Base-by-base conservation (phyloP, 1,140 invertebrate genomes). In the Zaprionus capensis region DNA sequence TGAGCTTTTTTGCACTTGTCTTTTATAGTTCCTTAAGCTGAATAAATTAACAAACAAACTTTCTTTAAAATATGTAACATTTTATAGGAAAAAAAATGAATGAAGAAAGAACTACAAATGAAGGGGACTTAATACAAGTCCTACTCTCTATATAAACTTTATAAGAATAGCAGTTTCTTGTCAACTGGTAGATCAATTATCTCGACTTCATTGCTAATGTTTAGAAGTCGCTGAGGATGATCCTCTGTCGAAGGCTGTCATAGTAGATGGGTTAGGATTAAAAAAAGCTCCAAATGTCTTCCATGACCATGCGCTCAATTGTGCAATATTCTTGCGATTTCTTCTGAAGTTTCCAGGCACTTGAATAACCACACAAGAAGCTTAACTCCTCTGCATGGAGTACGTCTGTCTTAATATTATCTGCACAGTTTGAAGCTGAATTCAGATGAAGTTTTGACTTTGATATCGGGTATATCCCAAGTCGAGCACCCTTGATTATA, bases 361-460 rank as follows among this genome's bases (percentile, higher is more conserved):
- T 71, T 28, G 73, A 67, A 31, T 92, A 94, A 65, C 93, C 92
- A 77, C 95, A 96, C 38, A 96, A 77, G 83, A 95, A 96, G 49
- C 94, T 94, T 0, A 96, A 38, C 61, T 96, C 95, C 70, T 96
- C 95, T 0, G 93, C 94, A 86, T 96, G 95, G 72, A 93, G 93
- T 5, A 94, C 94, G 0, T 87, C 91, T 15, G 36, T 14, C 22
- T 80, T 65, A 0, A 84, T 68, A 1, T 87, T 78, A 12, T 85
- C 70, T 2, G 80, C 90, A 46, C 90, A 91, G 49, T 93, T 78
- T 58, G 14, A 2, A 91, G 78, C 34, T 75, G 11, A 91, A 92
- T 15, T 76, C 56, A 6, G 78, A 77, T 1, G 93, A 91, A 0
- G 6, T 7, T 28, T 6, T 2, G 1, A 28, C 26, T 28, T 28